Evolutionary conservation across 2,888 invertebrate genomes (phyloP).

Genomic region (Chrysina gloriosa): DNA sequence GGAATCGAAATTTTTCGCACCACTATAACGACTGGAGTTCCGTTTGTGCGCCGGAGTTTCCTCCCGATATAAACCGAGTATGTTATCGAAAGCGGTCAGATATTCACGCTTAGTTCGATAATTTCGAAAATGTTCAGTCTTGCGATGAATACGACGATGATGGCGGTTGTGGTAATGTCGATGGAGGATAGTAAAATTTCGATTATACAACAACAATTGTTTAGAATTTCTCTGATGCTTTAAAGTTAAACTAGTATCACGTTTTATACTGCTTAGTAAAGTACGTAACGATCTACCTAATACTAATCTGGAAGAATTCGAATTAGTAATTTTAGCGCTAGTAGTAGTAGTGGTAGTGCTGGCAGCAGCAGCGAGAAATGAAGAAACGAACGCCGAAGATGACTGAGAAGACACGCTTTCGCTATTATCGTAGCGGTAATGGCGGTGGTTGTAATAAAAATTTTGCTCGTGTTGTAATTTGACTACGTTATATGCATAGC

Average conservation of each 20-base stretch:
- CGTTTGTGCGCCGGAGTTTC: background rate
- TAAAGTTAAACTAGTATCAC: slow-evolving; percentile 60
- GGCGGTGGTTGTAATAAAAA: background rate
- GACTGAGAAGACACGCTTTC: too few species aligned
- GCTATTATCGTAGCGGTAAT: slow-evolving; percentile 42
- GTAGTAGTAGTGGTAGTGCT: slow-evolving; percentile 38
- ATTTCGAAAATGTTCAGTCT: slow-evolving; percentile 46
- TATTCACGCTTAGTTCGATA: slow-evolving; percentile 51
- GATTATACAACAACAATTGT: slow-evolving; percentile 52
- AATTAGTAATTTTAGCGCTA: slow-evolving; percentile 45
- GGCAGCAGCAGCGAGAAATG: background rate
- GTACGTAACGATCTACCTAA: slow-evolving; percentile 57
- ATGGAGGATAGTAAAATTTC: slow-evolving; percentile 49
- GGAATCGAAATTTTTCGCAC: too few species aligned
- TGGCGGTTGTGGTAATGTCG: background rate
- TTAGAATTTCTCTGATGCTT: slow-evolving; percentile 49
- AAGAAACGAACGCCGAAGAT: too few species aligned
- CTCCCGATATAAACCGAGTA: slow-evolving; percentile 35
- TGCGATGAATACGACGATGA: too few species aligned
- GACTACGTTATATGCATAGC: slow-evolving; percentile 69
- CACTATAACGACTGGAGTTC: background rate
- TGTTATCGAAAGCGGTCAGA: slow-evolving; percentile 45
- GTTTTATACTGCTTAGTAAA: slow-evolving; percentile 54
- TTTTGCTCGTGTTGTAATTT: slow-evolving; percentile 47
- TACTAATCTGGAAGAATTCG: slow-evolving; percentile 59